Evolutionary conservation across 2,888 invertebrate species (phyloP), one percentile per base, ranked within the genome.

Genomic region (Zaprionus bogoriensis): DNA sequence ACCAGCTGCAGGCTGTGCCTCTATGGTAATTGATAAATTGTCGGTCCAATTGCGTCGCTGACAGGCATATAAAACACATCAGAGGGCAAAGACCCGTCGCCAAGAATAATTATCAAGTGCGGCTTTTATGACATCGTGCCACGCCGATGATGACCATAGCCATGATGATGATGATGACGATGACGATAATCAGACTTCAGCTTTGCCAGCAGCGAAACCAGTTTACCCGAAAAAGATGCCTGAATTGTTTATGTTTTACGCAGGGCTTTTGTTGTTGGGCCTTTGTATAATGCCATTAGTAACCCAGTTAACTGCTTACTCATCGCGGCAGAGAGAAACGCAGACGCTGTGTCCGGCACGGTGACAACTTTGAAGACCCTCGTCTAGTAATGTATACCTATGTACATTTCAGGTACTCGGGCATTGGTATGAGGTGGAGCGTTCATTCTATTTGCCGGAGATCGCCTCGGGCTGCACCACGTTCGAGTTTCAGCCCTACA

Each of bases 371-470:
- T 45, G 32, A 48, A 44, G 28, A 52, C 12, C 2, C 32, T 38
- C 39, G 27, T 66, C 48, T n/a, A 9, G 7, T 58, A 65, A 52
- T 42, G 14, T 12, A 30, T 42, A 4, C 28, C 27, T 44, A 6
- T 6, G 17, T 36, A 45, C 9, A 27, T 22, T 73, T 82, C 12
- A 91, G 90, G 90, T 92, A 48, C 88, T 95, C 92, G 94, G 95
- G 89, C 91, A 93, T 68, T 95, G 95, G 95, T 95, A 93, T 87
- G 95, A 95, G 90, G 94, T 95, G 55, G 95, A 95, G 89, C 92
- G 95, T 41, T 94, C 95, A 0, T 95, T 95, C 90, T 95, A 95
- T 89, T 89, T 95, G 63, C 93, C 95, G 84, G 95, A 95, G 91
- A 91, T 95, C 39, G 92, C 94, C 0, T 92, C 94, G 7, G 94